Percentiles rank a stretch among this genome's conserved stretches.
phyloP scores from a whole-genome alignment of 2,888 invertebrate genomes.

The Ditula angustiorana region DNA sequence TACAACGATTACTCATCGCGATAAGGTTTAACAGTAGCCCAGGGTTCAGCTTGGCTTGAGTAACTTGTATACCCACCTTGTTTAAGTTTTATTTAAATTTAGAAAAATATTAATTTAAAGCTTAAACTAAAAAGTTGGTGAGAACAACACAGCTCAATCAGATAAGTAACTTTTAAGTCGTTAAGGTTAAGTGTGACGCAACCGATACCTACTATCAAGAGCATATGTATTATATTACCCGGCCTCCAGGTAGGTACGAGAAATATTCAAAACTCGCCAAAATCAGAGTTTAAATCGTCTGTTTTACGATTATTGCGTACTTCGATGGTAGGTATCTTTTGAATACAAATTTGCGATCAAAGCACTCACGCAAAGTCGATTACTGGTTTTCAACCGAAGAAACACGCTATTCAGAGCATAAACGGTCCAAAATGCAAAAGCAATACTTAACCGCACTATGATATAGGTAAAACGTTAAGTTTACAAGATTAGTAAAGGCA shows the following conservation, averaged over 20 bases:
- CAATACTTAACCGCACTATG: slow-evolving; percentile 16
- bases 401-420: slow-evolving; percentile 32
- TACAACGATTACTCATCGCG: too few species aligned
- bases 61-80: too few species aligned
- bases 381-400: slow-evolving; percentile 42
- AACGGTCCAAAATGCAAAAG: slow-evolving; percentile 41
- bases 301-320: slow-evolving; percentile 78
- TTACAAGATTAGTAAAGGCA: slow-evolving; percentile 62
- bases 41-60: too few species aligned
- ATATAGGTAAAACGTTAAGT: slow-evolving; percentile 56
- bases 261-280: slow-evolving; percentile 70
- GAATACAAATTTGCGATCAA: slow-evolving; percentile 75
- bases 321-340: slow-evolving; percentile 75
- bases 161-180: background rate
- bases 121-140: background rate
- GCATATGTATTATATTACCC: slow-evolving; percentile 3
- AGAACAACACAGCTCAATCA: background rate
- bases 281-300: slow-evolving; percentile 77
- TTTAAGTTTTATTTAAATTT: too few species aligned
- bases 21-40: too few species aligned
- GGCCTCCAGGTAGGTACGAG: slow-evolving; percentile 13
- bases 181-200: background rate
- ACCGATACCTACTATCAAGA: slow-evolving; percentile 1
- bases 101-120: too few species aligned
- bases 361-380: slow-evolving; percentile 64